Evolutionary conservation across 2,113 vertebrate species (phyloP).

Genomic region (Dasyornis broadbenti): DNA sequence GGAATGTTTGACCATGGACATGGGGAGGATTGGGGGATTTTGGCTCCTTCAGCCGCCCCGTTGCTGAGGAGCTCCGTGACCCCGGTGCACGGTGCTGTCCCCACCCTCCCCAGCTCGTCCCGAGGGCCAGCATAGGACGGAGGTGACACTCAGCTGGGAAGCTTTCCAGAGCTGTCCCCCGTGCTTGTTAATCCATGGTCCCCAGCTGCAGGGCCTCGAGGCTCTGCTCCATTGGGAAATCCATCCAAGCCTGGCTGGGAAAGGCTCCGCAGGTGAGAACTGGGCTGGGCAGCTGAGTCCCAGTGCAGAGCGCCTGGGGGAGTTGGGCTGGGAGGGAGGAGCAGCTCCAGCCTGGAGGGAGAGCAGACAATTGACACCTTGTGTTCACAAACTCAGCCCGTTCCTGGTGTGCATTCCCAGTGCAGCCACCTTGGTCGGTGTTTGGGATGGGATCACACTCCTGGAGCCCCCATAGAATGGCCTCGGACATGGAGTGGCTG

Average conservation of each 20-base stretch:
- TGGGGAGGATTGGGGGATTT: neutral
- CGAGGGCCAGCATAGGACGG: accelerated
- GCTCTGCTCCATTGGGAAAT: neutral
- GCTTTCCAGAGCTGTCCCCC: neutral
- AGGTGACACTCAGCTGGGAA: neutral
- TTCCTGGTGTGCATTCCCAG: neutral
- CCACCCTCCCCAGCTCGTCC: neutral
- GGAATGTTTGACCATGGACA: accelerated
- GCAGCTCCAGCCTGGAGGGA: neutral
- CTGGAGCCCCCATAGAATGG: neutral
- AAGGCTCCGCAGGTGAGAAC: neutral
- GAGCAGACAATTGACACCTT: neutral
- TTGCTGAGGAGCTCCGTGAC: accelerated
- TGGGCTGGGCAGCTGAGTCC: neutral
- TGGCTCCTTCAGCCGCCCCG: accelerated
- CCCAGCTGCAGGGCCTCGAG: neutral
- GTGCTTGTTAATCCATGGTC: accelerated
- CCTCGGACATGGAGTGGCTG: neutral
- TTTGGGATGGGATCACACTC: neutral
- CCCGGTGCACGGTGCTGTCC: accelerated
- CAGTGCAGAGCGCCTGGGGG: neutral
- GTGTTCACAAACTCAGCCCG: neutral
- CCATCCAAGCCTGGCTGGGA: neutral
- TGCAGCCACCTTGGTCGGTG: neutral
- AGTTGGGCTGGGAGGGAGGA: neutral